These are phyloP conservation scores for Rhabdophis nuchalis DNA, from an alignment of 2,797 vertebrate species.

Conservation along the genomic window DNA sequence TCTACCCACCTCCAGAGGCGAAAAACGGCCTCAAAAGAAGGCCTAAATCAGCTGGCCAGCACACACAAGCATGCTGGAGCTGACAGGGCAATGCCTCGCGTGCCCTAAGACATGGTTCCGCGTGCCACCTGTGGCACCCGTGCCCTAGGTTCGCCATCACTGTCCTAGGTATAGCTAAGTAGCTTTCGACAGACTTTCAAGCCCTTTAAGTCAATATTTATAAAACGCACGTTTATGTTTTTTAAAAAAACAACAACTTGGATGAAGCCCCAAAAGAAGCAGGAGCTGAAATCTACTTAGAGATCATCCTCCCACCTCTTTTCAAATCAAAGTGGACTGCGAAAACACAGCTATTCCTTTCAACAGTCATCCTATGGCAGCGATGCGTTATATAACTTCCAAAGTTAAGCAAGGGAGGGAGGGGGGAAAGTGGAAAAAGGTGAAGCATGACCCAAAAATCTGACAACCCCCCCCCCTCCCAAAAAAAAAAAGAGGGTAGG, in stretches of 20 bases:
- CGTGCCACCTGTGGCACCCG: too few relatives aligned
- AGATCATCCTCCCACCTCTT: neutral
- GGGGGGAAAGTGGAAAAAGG: neutral
- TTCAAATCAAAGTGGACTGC: neutral
- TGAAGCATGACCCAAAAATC: neutral
- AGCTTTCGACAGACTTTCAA: neutral
- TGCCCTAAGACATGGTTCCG: too few relatives aligned
- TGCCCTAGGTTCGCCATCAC: too few relatives aligned
- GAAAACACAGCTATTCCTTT: neutral
- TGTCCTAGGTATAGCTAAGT: too few relatives aligned
- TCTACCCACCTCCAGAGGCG: too few relatives aligned
- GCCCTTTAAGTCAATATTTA: neutral
- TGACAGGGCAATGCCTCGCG: too few relatives aligned
- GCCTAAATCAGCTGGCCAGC: too few relatives aligned
- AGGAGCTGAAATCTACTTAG: neutral
- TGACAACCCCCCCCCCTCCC: too few relatives aligned
- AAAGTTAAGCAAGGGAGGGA: neutral
- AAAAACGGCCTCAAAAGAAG: too few relatives aligned
- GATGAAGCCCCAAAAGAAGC: neutral
- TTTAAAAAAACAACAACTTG: neutral
- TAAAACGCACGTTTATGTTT: neutral
- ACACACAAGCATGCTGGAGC: too few relatives aligned
- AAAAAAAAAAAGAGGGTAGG: neutral
- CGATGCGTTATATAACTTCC: conserved; percentile 16
- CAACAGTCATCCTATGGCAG: neutral